Conservation (phyloP, 2,113 vertebrate genomes). For the Steatornis caripensis region DNA sequence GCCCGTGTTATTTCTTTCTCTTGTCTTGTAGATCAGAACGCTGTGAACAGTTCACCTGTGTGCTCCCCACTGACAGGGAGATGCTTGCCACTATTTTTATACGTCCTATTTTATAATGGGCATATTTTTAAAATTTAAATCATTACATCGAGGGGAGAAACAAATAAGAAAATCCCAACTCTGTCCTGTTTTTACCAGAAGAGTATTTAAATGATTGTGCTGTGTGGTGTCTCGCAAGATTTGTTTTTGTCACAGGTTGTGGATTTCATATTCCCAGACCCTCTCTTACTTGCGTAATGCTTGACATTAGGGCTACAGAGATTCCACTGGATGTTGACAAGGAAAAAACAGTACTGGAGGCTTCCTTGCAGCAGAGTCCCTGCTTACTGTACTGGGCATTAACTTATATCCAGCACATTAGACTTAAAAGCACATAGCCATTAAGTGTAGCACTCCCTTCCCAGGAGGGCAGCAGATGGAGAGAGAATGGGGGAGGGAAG, state of each 20-base stretch:
- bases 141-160: not conserved
- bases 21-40: not conserved
- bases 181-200: not conserved
- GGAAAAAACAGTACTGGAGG: not conserved
- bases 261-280: not conserved
- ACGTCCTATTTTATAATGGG: not conserved
- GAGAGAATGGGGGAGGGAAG: not conserved
- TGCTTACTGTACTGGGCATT: not conserved
- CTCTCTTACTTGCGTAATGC: not conserved
- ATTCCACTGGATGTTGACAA: not conserved
- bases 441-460: constrained; percentile 4
- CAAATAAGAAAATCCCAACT: not conserved
- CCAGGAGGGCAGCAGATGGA: constrained; percentile 41
- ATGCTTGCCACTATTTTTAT: not conserved
- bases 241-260: not conserved
- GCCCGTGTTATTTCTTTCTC: not conserved
- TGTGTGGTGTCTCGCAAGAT: not conserved
- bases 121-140: not conserved
- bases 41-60: not conserved
- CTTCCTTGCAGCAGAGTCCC: not conserved
- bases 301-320: not conserved
- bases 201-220: not conserved
- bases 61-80: not conserved
- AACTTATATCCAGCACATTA: constrained; percentile 34
- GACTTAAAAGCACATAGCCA: constrained; percentile 13